Evolutionary conservation across 1,140 invertebrate genomes (phyloP), one percentile per base, ranked within the genome.

Genomic region (Samia ricini): DNA sequence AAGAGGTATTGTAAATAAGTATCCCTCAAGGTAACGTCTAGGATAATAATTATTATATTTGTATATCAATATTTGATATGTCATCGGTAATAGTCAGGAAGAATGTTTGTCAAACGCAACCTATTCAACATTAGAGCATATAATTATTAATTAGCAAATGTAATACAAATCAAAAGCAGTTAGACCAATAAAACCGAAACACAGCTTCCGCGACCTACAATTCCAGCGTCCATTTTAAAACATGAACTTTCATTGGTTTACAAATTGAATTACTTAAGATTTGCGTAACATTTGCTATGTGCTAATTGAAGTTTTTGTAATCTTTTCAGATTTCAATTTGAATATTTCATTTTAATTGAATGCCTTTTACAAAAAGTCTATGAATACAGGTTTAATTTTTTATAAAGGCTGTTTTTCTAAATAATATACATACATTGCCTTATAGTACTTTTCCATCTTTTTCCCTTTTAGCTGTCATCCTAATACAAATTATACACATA

Each of bases 191-290:
- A 42, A 42, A 42, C 33, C 33, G 24, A 55, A 55, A 15, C 22
- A 24, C 52, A 55, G 8, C 19, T 48, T 42, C 56, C 36, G 18
- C n/a, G 36, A 58, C 61, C 36, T n/a, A 56, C n/a, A 42, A 36
- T 54, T 54, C 56, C 54, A 49, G 8, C 29, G 49, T 21, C 12
- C 21, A 19, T 52, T 19, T 42, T 33, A 24, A 23, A 23, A 24
- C 24, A 24, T 24, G 12, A 51, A 57, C 58, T 55, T 55, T 36
- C 33, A 57, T 58, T 33, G 12, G 24, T 58, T 54, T 24, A 52
- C 52, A 63, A 51, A 63, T 54, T 23, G 10, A 55, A n/a, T 22
- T 55, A n/a, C 6, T 29, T 29, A 29, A n/a, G n/a, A 22, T 55
- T 55, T 55, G n/a, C 52, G 22, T 24, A 55, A 55, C 52, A 15